A percentile compares a stretch with the other conserved stretches of the same genome.
Evolutionary conservation across 2,797 vertebrate genomes (phyloP).

Genomic region (Enoplosus armatus): DNA sequence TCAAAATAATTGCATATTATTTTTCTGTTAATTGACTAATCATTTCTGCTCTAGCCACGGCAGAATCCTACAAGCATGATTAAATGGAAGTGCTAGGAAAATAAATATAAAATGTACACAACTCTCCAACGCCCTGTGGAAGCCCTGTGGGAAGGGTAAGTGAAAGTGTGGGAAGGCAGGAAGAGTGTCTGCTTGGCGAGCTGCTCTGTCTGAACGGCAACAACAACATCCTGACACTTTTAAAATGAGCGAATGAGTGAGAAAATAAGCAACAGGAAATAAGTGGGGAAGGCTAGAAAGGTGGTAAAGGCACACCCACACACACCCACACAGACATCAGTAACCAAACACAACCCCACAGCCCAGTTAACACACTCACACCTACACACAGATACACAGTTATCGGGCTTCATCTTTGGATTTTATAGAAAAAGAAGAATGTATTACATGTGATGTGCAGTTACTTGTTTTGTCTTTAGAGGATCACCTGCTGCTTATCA

Average conservation of each 20-base stretch:
- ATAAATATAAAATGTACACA: background rate
- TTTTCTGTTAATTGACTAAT: background rate
- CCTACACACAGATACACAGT: accelerated
- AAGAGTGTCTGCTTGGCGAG: background rate
- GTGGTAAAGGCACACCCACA: background rate
- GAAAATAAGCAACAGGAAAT: constrained; percentile 6
- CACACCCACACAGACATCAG: background rate
- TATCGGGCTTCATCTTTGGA: background rate
- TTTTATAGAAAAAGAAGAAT: background rate
- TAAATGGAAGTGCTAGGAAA: background rate
- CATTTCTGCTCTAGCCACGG: background rate
- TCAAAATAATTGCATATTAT: background rate
- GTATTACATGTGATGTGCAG: accelerated
- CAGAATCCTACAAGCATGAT: background rate
- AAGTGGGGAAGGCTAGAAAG: background rate
- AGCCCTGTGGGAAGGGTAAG: background rate
- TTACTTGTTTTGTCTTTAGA: background rate
- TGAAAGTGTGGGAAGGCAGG: constrained; percentile 13
- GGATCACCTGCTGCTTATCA: constrained; percentile 8
- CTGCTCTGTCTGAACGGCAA: background rate
- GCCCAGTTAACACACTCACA: background rate
- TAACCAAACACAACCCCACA: background rate
- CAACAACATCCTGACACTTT: constrained; percentile 2
- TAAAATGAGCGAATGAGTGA: constrained; percentile 4
- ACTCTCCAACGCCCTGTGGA: background rate